Percentiles rank a stretch among this genome's conserved stretches.
Conservation (phyloP, 1,140 invertebrate species). For the Drosophila erecta region DNA sequence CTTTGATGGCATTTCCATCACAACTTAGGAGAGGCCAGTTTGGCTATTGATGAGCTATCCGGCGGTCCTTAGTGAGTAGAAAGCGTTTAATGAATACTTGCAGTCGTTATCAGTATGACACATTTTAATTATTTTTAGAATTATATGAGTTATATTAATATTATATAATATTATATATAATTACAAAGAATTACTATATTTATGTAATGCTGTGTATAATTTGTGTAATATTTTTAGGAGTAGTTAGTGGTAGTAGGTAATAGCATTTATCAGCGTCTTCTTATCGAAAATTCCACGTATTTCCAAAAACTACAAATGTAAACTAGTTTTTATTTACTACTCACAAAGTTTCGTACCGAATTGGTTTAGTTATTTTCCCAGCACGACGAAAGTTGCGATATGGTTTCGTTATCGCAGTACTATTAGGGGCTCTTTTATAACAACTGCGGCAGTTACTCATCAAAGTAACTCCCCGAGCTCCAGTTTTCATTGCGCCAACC, state of each 20-base stretch:
- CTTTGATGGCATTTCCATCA: conserved; percentile 28
- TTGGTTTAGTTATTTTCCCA: conserved; percentile 3
- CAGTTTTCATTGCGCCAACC: conserved; percentile 12
- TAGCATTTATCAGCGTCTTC: too few species aligned
- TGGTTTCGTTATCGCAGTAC: conserved; percentile 49
- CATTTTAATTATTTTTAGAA: neutral
- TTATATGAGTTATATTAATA: too few species aligned
- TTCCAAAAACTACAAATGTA: neutral
- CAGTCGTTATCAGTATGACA: neutral
- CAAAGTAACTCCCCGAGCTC: conserved; percentile 43
- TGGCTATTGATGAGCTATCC: neutral
- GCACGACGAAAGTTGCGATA: conserved; percentile 7
- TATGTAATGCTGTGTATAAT: too few species aligned
- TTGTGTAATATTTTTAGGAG: too few species aligned
- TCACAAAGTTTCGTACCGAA: conserved; percentile 4
- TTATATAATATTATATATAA: too few species aligned
- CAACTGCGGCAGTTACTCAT: conserved; percentile 60
- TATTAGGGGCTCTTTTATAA: conserved; percentile 52
- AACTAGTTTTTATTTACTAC: neutral
- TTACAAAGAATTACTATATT: too few species aligned
- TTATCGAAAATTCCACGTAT: neutral
- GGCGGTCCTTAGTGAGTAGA: neutral
- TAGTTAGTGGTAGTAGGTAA: too few species aligned
- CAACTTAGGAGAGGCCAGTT: neutral
- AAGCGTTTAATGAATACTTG: conserved; percentile 1